These are phyloP conservation scores for Hipposideros larvatus DNA, from an alignment of 2,797 vertebrate species.

Conservation along the genomic window DNA sequence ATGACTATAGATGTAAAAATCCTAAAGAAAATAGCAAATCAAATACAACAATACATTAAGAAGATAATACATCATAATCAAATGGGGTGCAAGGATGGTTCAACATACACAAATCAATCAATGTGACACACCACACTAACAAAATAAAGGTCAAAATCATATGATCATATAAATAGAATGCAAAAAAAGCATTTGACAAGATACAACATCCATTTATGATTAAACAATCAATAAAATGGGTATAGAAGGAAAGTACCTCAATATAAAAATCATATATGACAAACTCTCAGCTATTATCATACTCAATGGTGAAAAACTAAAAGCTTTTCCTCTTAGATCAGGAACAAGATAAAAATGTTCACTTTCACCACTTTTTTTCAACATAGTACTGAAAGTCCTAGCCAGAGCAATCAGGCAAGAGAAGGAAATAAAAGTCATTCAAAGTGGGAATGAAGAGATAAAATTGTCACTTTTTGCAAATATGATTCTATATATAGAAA, in stretches of 20 bases:
- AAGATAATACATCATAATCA: neutral
- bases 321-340: neutral
- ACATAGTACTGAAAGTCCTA: too few species aligned
- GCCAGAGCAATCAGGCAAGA: neutral
- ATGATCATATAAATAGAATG: neutral
- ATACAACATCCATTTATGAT: neutral
- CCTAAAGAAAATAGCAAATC: neutral
- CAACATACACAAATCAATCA: neutral
- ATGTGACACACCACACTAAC: neutral
- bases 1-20: neutral
- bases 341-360: neutral
- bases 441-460: neutral
- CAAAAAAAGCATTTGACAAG: neutral
- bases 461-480: neutral
- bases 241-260: neutral
- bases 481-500: neutral
- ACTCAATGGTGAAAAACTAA: neutral
- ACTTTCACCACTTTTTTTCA: too few species aligned
- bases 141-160: neutral
- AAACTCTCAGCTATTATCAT: neutral
- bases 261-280: neutral
- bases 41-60: neutral
- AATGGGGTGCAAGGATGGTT: neutral
- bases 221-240: neutral
- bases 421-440: neutral